phyloP scores from a whole-genome alignment of 2,797 vertebrate genomes.

The Ctenopoma multispine region DNA sequence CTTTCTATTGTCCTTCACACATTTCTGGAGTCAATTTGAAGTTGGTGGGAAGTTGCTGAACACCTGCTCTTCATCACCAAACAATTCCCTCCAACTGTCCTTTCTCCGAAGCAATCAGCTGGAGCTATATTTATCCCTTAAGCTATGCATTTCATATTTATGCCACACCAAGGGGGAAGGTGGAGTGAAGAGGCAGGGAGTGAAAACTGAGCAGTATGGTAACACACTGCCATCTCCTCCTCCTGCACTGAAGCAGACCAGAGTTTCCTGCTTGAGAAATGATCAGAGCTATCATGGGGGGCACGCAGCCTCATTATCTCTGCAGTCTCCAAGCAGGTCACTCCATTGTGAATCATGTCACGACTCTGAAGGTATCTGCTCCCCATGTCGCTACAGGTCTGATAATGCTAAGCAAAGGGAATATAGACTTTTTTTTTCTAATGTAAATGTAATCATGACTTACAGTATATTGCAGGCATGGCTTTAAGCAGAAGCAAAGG shows the following conservation, averaged over 20 bases:
- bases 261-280: conserved; percentile 34
- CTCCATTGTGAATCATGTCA: conserved; percentile 64
- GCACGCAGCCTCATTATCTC: conserved; percentile 51
- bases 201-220: conserved; percentile 12
- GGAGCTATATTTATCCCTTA: conserved; percentile 48
- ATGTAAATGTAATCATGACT: no score
- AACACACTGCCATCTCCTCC: conserved; percentile 45
- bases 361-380: conserved; percentile 19
- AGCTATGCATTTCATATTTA: conserved; percentile 59
- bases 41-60: conserved; percentile 29
- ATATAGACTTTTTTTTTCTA: no score
- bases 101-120: conserved; percentile 32
- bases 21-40: conserved; percentile 20
- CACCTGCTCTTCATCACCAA: conserved; percentile 41
- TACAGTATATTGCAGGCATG: background rate
- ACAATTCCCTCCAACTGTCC: conserved; percentile 31
- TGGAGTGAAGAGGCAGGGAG: background rate
- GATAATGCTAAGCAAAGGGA: conserved; percentile 3
- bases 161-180: background rate
- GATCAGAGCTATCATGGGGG: conserved; percentile 31
- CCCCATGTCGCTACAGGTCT: conserved; percentile 24
- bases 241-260: conserved; percentile 11
- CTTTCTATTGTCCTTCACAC: conserved; percentile 40
- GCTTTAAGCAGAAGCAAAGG: conserved; percentile 17
- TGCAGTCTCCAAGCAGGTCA: conserved; percentile 31